A percentile compares a stretch with the other conserved stretches of the same genome.
Evolutionary conservation across 2,888 invertebrate genomes (phyloP).

Genomic region (Dryococelus australis): DNA sequence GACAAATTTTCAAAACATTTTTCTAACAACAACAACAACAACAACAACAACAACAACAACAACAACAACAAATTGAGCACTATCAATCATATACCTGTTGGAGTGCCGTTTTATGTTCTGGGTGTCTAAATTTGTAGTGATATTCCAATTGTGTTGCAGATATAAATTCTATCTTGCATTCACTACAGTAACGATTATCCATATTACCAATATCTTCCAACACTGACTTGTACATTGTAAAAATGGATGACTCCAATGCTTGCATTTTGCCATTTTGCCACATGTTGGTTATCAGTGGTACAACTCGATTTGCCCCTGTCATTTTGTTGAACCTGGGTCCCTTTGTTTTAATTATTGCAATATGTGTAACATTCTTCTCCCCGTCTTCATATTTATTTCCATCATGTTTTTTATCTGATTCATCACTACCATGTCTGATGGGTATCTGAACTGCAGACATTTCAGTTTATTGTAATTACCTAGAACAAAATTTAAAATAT

Average conservation of each 20-base stretch:
- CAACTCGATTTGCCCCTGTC: conserved; percentile 41
- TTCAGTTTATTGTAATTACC: too few species aligned
- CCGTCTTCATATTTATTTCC: too few species aligned
- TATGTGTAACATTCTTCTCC: conserved; percentile 38
- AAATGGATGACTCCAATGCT: conserved; percentile 30
- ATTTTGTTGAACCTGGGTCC: conserved; percentile 31
- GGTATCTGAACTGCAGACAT: too few species aligned
- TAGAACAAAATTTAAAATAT: too few species aligned
- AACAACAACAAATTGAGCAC: too few species aligned
- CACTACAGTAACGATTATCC: conserved; percentile 35
- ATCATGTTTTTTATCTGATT: too few species aligned
- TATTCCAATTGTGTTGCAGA: conserved; percentile 35
- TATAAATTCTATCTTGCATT: conserved; percentile 35
- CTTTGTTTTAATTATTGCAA: conserved; percentile 40
- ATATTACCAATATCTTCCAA: conserved; percentile 27
- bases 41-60: too few species aligned
- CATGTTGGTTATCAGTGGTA: conserved; percentile 41
- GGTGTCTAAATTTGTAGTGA: conserved; percentile 28
- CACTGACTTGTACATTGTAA: conserved; percentile 33
- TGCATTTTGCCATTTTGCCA: conserved; percentile 35
- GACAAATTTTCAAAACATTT: too few species aligned
- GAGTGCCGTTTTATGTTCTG: too few species aligned
- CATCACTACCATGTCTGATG: too few species aligned
- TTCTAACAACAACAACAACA: too few species aligned
- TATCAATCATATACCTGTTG: too few species aligned